Percentiles rank a stretch among this genome's conserved stretches.
Evolutionary conservation across 2,888 invertebrate genomes (phyloP).

Genomic region (Eilema caniola): DNA sequence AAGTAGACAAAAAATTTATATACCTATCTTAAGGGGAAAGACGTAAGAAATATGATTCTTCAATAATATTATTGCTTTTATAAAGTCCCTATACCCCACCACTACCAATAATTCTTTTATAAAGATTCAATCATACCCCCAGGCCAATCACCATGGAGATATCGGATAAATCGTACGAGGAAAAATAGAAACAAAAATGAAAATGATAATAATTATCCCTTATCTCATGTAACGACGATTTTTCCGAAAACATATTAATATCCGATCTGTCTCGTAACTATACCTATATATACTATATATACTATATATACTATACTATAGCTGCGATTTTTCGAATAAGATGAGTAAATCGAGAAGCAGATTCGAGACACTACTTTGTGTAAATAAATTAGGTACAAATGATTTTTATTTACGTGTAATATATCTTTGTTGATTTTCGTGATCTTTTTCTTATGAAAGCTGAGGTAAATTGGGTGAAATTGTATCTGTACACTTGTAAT

Average conservation of each 20-base stretch:
- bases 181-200: slow-evolving; percentile 19
- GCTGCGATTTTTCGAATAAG: slow-evolving; percentile 36
- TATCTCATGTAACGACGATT: slow-evolving; percentile 28
- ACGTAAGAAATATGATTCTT: too few species aligned
- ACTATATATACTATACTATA: too few species aligned
- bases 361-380: slow-evolving; percentile 32
- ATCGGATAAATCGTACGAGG: slow-evolving; percentile 9
- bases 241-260: slow-evolving; percentile 15
- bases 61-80: not conserved
- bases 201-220: slow-evolving; percentile 30
- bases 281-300: too few species aligned
- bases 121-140: not conserved
- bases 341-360: slow-evolving; percentile 30
- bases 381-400: slow-evolving; percentile 30
- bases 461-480: not conserved
- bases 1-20: too few species aligned
- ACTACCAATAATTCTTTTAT: not conserved
- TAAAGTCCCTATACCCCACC: not conserved
- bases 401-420: slow-evolving; percentile 26
- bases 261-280: slow-evolving; percentile 38
- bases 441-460: too few species aligned
- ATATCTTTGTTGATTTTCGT: slow-evolving; percentile 22
- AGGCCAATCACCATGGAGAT: slow-evolving; percentile 6
- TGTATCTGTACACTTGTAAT: not conserved
- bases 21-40: too few species aligned